phyloP scores from a whole-genome alignment of 2,797 vertebrate genomes.

The Scarus forsteni region DNA sequence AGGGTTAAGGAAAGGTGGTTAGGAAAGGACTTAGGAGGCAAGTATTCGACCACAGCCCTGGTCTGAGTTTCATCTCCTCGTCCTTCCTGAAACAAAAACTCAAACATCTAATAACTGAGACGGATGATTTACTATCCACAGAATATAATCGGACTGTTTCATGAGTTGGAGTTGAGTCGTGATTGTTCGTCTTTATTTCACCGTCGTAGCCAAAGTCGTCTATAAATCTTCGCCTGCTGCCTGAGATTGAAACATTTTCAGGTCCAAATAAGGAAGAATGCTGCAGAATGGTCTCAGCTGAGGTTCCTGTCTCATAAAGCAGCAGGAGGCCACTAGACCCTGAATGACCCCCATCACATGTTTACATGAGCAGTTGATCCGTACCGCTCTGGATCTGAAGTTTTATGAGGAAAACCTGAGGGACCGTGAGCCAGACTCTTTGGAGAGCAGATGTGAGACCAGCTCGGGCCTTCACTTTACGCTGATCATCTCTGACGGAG shows the following conservation, averaged over 20 bases:
- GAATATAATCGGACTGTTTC: not conserved
- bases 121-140: constrained; percentile 13
- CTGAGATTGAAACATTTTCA: not conserved
- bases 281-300: not conserved
- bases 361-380: constrained; percentile 20
- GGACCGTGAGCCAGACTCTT: constrained; percentile 33
- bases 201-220: not conserved
- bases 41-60: too few species aligned
- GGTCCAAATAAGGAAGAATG: not conserved
- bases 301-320: not conserved
- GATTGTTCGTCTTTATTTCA: not conserved
- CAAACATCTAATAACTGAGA: constrained; percentile 2
- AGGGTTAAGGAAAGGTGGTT: too few species aligned
- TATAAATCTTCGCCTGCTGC: not conserved
- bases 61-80: not conserved
- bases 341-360: constrained; percentile 21
- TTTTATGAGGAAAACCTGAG: constrained; percentile 55
- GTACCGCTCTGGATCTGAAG: constrained; percentile 31
- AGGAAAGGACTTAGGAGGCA: too few species aligned
- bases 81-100: not conserved
- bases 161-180: not conserved
- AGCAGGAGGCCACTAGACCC: constrained; percentile 14
- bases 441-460: constrained; percentile 49
- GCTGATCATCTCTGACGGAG: constrained; percentile 33
- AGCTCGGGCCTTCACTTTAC: constrained; percentile 17